Base-by-base conservation (phyloP, 1,140 invertebrate species). In the Colletes latitarsis region DNA sequence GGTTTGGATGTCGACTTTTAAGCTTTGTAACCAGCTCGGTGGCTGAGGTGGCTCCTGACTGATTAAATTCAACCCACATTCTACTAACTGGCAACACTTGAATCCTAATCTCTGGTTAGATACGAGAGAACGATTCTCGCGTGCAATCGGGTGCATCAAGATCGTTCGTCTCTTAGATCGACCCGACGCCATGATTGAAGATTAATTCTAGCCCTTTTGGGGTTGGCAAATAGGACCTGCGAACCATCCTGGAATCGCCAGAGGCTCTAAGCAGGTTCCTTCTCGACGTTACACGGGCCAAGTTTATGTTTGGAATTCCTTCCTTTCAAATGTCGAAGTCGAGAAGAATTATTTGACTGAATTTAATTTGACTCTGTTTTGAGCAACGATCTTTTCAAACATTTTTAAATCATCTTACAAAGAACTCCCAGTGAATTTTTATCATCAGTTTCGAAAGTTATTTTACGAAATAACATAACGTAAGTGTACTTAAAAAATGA, bases 1-100 rank as follows among this genome's bases (percentile, higher is more conserved):
- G 19, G 10, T 30, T 9, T 19, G 21, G 58, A 30, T 19, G 21
- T 10, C 19, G 58, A 60, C 21, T 10, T 30, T 19, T 19, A 60
- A 21, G 21, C 12, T 60, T 21, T 19, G 58, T 2, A 12, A 19
- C 19, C 8, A 19, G 12, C 21, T 10, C 10, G 58, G 62, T n/a
- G 15, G 15, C 6, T 41, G 39, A 15, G 8, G 39, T 3, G 41
- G 17, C n/a, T 66, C 17, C 15, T 15, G 41, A 17, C 30, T 72
- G 76, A 71, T 78, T 72, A 62, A 78, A 71, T 78, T 78, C 60
- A 78, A 49, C 41, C 76, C 49, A 62, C n/a, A 72, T 78, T 30
- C 46, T n/a, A 12, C 30, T 66, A 39, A 53, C 8, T 53, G 67
- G 41, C 66, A 19, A 71, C 57, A 77, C 67, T 30, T 41, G 67